Conservation (phyloP, 2,888 invertebrate genomes). For the Hirtodrosophila trivittata region DNA sequence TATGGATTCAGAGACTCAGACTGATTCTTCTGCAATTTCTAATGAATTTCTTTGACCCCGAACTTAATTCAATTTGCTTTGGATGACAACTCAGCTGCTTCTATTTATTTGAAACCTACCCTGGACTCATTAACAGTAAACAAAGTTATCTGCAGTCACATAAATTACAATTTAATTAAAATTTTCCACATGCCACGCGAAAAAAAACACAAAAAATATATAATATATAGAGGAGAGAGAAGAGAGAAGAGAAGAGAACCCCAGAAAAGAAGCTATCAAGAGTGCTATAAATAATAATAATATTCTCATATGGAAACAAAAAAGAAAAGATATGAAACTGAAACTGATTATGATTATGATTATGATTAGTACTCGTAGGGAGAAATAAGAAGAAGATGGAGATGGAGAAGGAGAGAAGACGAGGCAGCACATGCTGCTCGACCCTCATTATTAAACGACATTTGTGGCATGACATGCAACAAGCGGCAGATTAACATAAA, state of each 20-base stretch:
- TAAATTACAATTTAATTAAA: slow-evolving; percentile 74
- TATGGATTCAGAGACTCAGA: too few relatives aligned
- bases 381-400: background rate
- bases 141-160: slow-evolving; percentile 53
- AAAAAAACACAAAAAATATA: slow-evolving; percentile 14
- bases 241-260: slow-evolving; percentile 28
- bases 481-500: slow-evolving; percentile 73
- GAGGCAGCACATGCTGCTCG: slow-evolving; percentile 32
- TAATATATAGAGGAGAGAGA: slow-evolving; percentile 7
- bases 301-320: background rate
- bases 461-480: slow-evolving; percentile 78
- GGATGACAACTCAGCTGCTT: background rate
- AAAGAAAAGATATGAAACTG: slow-evolving; percentile 19
- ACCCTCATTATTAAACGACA: slow-evolving; percentile 78
- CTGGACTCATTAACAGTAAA: slow-evolving; percentile 26
- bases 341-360: slow-evolving; percentile 54
- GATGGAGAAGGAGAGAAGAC: slow-evolving; percentile 4
- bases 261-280: slow-evolving; percentile 45
- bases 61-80: too few relatives aligned
- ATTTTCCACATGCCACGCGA: slow-evolving; percentile 61
- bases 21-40: too few relatives aligned
- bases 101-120: background rate
- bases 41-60: too few relatives aligned
- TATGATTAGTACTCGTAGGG: slow-evolving; percentile 47
- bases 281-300: slow-evolving; percentile 66